Percentiles rank a stretch among this genome's conserved stretches.
phyloP scores from a whole-genome alignment of 2,113 vertebrate species.

The Camelus dromedarius region DNA sequence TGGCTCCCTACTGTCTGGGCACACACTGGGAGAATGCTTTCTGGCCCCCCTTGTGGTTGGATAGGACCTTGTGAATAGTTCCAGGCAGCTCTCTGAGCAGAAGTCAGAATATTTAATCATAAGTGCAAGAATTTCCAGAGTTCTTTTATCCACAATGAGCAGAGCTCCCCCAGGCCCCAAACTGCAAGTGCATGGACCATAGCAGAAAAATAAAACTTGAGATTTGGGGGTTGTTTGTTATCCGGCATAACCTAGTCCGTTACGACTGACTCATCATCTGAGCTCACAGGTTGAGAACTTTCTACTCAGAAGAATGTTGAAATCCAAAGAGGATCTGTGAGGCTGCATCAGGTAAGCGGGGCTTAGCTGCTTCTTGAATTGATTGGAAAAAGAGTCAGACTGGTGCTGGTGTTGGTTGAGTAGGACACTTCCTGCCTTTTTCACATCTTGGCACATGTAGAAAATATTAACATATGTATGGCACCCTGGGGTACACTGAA shows the following conservation, averaged over 20 bases:
- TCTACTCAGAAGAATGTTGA: neutral
- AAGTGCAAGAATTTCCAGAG: neutral
- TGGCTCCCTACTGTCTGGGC: neutral
- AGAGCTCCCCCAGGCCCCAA: neutral
- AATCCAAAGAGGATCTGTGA: neutral
- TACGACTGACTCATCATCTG: neutral
- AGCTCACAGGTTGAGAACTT: neutral
- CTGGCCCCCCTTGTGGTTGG: neutral
- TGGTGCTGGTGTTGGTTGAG: neutral
- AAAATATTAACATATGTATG: neutral
- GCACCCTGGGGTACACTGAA: neutral
- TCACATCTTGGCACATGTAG: neutral
- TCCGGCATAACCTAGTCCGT: too few species aligned
- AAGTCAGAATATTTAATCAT: neutral
- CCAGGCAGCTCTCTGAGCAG: neutral
- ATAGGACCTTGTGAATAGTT: neutral
- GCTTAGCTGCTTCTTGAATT: neutral
- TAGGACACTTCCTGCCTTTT: fast-evolving
- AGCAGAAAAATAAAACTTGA: neutral
- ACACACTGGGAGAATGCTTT: fast-evolving
- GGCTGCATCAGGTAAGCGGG: neutral
- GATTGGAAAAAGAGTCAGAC: neutral
- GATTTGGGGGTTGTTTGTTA: neutral
- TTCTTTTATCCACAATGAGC: neutral
- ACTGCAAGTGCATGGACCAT: neutral